These are phyloP conservation scores for Pachypeltis micranthus DNA, from an alignment of 1,140 invertebrate genomes.

Conservation along the genomic window DNA sequence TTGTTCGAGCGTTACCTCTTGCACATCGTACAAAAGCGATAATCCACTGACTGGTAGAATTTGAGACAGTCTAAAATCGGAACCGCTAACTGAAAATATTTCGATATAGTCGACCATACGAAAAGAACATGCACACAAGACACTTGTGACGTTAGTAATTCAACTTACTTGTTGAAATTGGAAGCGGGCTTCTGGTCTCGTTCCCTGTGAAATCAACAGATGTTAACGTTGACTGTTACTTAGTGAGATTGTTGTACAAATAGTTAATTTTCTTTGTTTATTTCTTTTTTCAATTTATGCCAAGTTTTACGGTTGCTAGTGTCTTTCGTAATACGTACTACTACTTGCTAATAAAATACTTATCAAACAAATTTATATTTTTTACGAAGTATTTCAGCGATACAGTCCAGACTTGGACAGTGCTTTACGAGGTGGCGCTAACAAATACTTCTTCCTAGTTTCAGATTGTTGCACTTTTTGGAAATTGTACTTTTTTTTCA, in stretches of 20 bases:
- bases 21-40: constrained; percentile 12
- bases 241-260: too few relatives aligned
- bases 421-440: too few relatives aligned
- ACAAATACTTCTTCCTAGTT: too few relatives aligned
- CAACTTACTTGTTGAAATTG: background rate
- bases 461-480: too few relatives aligned
- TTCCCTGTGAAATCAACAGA: background rate
- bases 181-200: background rate
- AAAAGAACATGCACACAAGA: background rate
- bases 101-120: background rate
- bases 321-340: too few relatives aligned
- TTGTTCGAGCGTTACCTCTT: constrained; percentile 14
- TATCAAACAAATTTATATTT: too few relatives aligned
- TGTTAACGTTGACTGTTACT: too few relatives aligned
- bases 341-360: too few relatives aligned
- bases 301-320: background rate
- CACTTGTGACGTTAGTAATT: background rate
- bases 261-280: background rate
- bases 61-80: background rate
- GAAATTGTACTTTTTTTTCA: too few relatives aligned
- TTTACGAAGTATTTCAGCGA: background rate
- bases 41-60: constrained; percentile 13
- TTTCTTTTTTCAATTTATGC: background rate
- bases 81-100: constrained; percentile 2
- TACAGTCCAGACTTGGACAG: background rate